These are phyloP conservation scores for human DNA, from an alignment of 2,113 vertebrate species.

Conservation along the genomic window GRCh38 chr15:62719501-62720000, in stretches of 20 bases:
- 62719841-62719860: constrained; percentile 95
- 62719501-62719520: not conserved
- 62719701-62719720: not conserved
- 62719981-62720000: not conserved
- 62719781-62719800: constrained; percentile 97
- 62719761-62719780: constrained; percentile 94
- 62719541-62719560: not conserved
- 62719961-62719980: not conserved
- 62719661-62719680: not conserved
- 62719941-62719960: not conserved
- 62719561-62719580: not conserved
- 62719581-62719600: not conserved
- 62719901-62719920: not conserved
- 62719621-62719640: not conserved
- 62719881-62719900: constrained; percentile 75
- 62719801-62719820: constrained; percentile 95
- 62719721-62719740: not conserved
- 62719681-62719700: not conserved
- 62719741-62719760: constrained; percentile 36
- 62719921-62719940: not conserved
- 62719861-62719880: constrained; percentile 98
- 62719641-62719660: not conserved
- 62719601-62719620: not conserved
- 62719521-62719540: not conserved
- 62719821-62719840: constrained; percentile 96